phyloP scores from a whole-genome alignment of 2,888 invertebrate genomes.

The Callyntrura sp. region DNA sequence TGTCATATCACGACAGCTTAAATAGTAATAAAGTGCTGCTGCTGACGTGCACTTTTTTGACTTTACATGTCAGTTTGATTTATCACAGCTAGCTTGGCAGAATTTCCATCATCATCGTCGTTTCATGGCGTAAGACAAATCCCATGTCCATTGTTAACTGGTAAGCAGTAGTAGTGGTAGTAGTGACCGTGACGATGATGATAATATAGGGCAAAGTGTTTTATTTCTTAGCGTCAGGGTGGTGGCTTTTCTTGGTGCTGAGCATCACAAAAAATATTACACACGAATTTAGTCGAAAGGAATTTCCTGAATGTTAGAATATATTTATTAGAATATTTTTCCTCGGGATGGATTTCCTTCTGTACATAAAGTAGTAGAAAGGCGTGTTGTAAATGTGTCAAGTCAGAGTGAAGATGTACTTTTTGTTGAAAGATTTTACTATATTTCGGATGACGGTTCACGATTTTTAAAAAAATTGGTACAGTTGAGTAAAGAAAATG shows the following conservation, averaged over 20 bases:
- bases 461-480: too few species aligned
- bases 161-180: not conserved
- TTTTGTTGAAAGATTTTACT: too few species aligned
- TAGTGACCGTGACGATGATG: too few species aligned
- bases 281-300: not conserved
- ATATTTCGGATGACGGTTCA: too few species aligned
- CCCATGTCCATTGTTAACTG: slow-evolving; percentile 24
- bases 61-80: slow-evolving; percentile 37
- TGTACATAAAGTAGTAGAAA: too few species aligned
- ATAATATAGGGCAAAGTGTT: too few species aligned
- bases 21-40: not conserved
- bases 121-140: not conserved
- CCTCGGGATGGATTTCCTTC: too few species aligned
- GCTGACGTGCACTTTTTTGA: not conserved
- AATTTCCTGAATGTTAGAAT: not conserved
- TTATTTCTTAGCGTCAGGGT: too few species aligned
- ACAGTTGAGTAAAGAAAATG: too few species aligned
- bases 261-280: not conserved
- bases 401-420: too few species aligned
- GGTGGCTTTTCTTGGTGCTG: not conserved
- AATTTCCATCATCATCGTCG: not conserved
- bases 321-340: too few species aligned
- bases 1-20: slow-evolving; percentile 3
- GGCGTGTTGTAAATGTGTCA: too few species aligned
- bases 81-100: slow-evolving; percentile 16